phyloP scores from a whole-genome alignment of 1,140 invertebrate species.

The Calosoma granatense region DNA sequence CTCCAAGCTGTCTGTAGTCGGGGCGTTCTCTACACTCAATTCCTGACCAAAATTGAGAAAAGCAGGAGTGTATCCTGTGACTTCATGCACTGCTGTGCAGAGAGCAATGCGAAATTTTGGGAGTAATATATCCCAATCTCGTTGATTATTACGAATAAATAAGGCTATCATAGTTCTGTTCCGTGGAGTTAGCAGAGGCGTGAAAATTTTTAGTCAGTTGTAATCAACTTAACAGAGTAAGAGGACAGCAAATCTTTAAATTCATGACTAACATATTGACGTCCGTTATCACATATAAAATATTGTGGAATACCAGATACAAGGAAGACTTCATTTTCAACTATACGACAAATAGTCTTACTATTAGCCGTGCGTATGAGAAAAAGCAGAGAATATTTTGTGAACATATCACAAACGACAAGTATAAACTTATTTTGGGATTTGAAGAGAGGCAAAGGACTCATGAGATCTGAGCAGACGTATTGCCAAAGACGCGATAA shows the following conservation, averaged over 20 bases:
- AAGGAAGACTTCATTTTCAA: conserved; percentile 19
- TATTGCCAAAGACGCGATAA: neutral
- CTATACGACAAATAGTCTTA: neutral
- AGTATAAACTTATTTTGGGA: neutral
- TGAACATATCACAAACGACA: neutral
- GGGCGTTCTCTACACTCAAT: too few relatives aligned
- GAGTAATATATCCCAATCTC: too few relatives aligned
- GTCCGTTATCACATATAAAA: conserved; percentile 22
- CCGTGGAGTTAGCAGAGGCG: conserved; percentile 32
- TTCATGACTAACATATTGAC: conserved; percentile 20
- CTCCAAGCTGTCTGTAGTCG: too few relatives aligned
- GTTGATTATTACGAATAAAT: too few relatives aligned
- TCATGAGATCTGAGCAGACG: neutral
- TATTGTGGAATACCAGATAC: conserved; percentile 16
- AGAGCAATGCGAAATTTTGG: too few relatives aligned
- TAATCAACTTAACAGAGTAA: conserved; percentile 23
- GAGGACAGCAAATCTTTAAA: conserved; percentile 28
- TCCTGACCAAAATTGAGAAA: too few relatives aligned
- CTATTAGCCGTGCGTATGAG: neutral
- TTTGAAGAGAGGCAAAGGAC: neutral
- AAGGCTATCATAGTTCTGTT: too few relatives aligned
- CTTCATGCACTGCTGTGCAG: too few relatives aligned
- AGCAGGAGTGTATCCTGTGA: too few relatives aligned
- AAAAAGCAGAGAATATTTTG: neutral
- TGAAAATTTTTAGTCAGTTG: conserved; percentile 29